Percentiles rank a stretch among this genome's conserved stretches.
Evolutionary conservation across 2,888 invertebrate species (phyloP).

Genomic region (Boloria selene): DNA sequence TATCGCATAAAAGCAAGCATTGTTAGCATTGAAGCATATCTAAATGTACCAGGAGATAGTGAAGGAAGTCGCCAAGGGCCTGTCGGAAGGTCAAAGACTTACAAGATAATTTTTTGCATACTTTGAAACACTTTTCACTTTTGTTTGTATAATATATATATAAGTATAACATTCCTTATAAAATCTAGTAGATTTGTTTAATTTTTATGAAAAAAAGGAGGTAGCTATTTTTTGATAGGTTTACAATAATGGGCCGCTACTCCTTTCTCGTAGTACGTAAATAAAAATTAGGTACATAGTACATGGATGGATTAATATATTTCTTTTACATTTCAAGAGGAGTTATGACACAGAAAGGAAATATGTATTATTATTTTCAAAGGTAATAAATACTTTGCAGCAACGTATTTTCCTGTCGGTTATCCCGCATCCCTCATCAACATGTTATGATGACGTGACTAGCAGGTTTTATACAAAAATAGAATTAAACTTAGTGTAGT

Average conservation of each 20-base stretch:
- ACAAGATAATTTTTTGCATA: conserved; percentile 40
- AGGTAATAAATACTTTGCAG: conserved; percentile 9
- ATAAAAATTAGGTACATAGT: too few species aligned
- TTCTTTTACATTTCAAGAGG: too few species aligned
- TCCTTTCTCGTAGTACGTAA: too few species aligned
- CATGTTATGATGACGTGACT: conserved; percentile 3
- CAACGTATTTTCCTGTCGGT: conserved; percentile 37
- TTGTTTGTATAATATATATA: too few species aligned
- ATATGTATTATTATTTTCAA: too few species aligned
- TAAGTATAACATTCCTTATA: too few species aligned
- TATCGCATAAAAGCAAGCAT: conserved; percentile 42
- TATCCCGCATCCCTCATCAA: conserved; percentile 49
- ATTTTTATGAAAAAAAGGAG: too few species aligned
- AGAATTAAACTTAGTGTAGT: neutral
- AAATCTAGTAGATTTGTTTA: too few species aligned
- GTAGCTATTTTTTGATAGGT: too few species aligned
- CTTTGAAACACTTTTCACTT: conserved; percentile 24
- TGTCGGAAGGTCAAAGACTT: conserved; percentile 53
- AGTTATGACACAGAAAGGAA: too few species aligned
- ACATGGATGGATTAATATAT: too few species aligned
- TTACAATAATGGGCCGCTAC: too few species aligned
- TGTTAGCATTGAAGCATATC: conserved; percentile 62
- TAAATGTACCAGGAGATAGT: conserved; percentile 53
- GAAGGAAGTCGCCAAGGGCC: conserved; percentile 63
- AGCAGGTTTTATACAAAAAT: neutral